Percentiles rank a stretch among this genome's conserved stretches.
Evolutionary conservation across 2,797 vertebrate genomes (phyloP).

Genomic region (Babyrousa celebensis): DNA sequence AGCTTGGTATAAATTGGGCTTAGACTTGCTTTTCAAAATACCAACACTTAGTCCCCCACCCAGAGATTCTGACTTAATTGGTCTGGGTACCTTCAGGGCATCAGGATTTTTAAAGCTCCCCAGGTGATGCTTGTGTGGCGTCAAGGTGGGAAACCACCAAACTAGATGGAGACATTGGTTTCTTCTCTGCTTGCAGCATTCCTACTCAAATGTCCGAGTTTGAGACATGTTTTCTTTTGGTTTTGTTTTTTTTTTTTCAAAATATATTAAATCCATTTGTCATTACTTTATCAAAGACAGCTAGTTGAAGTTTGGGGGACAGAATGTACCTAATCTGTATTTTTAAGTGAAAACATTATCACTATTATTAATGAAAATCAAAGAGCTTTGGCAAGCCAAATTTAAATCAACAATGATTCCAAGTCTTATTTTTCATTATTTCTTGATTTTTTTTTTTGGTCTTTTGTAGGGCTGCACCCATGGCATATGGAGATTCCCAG

Average conservation of each 20-base stretch:
- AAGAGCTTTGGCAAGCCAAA: slow-evolving; percentile 14
- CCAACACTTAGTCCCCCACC: not conserved
- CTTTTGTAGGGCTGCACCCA: no score
- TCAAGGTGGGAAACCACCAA: not conserved
- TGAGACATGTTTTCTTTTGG: not conserved
- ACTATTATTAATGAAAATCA: slow-evolving; percentile 33
- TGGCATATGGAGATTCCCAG: no score
- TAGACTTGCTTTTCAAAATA: slow-evolving; percentile 6
- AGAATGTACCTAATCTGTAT: not conserved
- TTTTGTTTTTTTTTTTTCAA: not conserved
- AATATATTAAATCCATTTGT: not conserved
- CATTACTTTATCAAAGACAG: slow-evolving; percentile 21
- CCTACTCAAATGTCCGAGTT: not conserved
- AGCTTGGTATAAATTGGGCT: not conserved
- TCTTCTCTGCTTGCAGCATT: not conserved
- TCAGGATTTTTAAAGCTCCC: not conserved
- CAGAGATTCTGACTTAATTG: slow-evolving; percentile 13
- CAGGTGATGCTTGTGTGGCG: not conserved
- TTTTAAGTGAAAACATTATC: slow-evolving; percentile 2
- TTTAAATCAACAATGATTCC: slow-evolving; percentile 32
- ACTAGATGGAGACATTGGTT: not conserved
- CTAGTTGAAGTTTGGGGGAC: slow-evolving; percentile 8
- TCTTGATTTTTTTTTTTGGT: no score
- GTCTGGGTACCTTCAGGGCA: not conserved
- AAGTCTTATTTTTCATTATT: slow-evolving; percentile 39